Base-by-base conservation (phyloP, 1,140 invertebrate species). In the Latrodectus geometricus region DNA sequence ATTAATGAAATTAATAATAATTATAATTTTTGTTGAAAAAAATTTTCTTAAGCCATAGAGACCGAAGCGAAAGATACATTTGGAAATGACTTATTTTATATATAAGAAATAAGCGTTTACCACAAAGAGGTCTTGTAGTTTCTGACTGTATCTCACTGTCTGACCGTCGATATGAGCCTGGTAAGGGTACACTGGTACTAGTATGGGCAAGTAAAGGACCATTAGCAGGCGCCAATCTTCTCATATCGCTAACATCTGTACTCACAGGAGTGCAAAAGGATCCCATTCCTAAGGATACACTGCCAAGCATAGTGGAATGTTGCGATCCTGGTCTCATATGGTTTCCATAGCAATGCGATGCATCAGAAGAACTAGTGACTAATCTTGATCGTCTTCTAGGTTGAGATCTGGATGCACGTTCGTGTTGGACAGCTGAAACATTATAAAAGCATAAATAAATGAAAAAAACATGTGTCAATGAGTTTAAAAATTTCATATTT, bases 391-490 rank as follows among this genome's bases (percentile, higher is more conserved):
- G 89, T 48, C 90, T 87, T 78, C 89, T 89, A 72, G 90, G 90
- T 81, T 91, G 92, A 72, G 91, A 91, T 86, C 96, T 91, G 0
- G 96, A 96, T 15, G 96, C 95, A 88, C 96, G 92, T 91, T 97
- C 96, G 91, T 97, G 96, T 90, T 97, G 96, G 8, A 97, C 96
- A 86, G 96, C 96, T 97, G 92, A 88, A 61, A 70, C 7, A 20
- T 56, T n/a, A 77, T 15, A 8, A 61, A 61, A 61, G 17, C 35
- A 35, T 35, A 35, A 35, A 35, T 35, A 35, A 35, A 35, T 1
- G 35, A 5, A 35, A 35, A 35, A 35, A 35, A 3, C 35, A 35
- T 35, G 5, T 35, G 2, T 1, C 35, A 1, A 35, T 35, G 5
- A 35, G 35, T 3, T 35, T 35, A 35, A 35, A 35, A 35, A 35